Conservation (phyloP, 1,140 invertebrate species). For the Zaprionus africanus region DNA sequence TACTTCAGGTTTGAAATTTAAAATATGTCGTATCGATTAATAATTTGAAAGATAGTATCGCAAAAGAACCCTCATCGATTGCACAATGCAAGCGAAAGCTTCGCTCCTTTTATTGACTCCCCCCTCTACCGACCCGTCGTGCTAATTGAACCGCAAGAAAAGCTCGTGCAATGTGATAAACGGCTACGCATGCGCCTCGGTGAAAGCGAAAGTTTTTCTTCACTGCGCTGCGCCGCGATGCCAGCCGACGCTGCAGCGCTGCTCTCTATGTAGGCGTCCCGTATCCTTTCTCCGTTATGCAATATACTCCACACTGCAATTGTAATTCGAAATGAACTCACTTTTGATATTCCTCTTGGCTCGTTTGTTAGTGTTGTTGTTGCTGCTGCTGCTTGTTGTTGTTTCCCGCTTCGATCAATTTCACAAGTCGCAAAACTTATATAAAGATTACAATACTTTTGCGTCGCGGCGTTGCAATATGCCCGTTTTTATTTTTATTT, state of each 20-base stretch:
- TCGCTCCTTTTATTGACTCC: background rate
- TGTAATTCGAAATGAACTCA: conserved; percentile 36
- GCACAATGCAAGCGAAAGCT: background rate
- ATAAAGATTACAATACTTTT: conserved; percentile 46
- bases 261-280: conserved; percentile 1
- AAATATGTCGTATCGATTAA: background rate
- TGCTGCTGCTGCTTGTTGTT: background rate
- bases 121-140: background rate
- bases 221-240: conserved; percentile 3
- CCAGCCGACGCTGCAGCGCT: conserved; percentile 26
- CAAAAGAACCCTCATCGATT: background rate
- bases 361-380: background rate
- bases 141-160: conserved; percentile 24
- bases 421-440: conserved; percentile 54
- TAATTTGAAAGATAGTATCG: background rate
- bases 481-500: conserved; percentile 19
- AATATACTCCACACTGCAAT: conserved; percentile 15
- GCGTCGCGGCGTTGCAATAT: conserved; percentile 42
- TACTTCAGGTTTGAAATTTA: no score
- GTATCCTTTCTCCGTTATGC: conserved; percentile 52
- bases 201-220: conserved; percentile 81
- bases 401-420: conserved; percentile 24
- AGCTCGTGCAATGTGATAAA: conserved; percentile 44
- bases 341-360: conserved; percentile 31
- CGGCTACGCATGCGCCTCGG: conserved; percentile 46